Percentiles rank a stretch among this genome's conserved stretches.
These are phyloP conservation scores for Drosophila merina DNA, from an alignment of 2,888 invertebrate species.

Conservation along the genomic window DNA sequence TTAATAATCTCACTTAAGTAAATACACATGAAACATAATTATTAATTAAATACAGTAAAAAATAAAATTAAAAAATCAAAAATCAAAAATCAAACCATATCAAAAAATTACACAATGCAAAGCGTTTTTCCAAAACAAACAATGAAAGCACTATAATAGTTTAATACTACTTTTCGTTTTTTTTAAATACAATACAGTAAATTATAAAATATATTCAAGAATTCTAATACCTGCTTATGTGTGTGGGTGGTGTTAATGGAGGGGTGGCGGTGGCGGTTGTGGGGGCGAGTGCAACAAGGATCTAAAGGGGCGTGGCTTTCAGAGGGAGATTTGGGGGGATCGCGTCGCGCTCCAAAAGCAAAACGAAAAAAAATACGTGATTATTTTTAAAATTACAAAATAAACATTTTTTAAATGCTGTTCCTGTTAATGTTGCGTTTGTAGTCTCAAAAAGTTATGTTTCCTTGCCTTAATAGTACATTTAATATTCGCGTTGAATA, in stretches of 20 bases:
- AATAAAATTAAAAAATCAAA: constrained; percentile 41
- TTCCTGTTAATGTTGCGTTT: constrained; percentile 79
- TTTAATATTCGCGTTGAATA: constrained; percentile 1
- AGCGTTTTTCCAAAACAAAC: constrained; percentile 66
- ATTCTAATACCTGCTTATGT: constrained; percentile 53
- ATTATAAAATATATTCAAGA: constrained; percentile 42
- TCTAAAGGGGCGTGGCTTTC: background rate
- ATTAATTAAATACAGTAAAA: constrained; percentile 6
- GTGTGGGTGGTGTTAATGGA: background rate
- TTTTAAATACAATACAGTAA: constrained; percentile 31
- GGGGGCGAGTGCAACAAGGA: background rate
- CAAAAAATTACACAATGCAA: constrained; percentile 50
- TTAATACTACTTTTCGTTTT: constrained; percentile 31
- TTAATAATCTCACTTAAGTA: constrained; percentile 77
- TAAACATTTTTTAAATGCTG: constrained; percentile 77
- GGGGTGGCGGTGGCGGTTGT: background rate
- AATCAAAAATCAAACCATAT: constrained; percentile 21
- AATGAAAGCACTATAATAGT: constrained; percentile 31
- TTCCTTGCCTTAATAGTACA: constrained; percentile 41
- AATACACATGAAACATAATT: constrained; percentile 49
- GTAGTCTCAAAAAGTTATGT: constrained; percentile 74
- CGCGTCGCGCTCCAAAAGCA: constrained; percentile 28
- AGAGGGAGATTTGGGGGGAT: background rate
- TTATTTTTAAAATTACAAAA: constrained; percentile 57
- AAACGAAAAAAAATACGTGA: constrained; percentile 38